Evolutionary conservation across 2,888 invertebrate genomes (phyloP), one percentile per base, ranked within the genome.

Genomic region (Acanthoscelides obtectus): DNA sequence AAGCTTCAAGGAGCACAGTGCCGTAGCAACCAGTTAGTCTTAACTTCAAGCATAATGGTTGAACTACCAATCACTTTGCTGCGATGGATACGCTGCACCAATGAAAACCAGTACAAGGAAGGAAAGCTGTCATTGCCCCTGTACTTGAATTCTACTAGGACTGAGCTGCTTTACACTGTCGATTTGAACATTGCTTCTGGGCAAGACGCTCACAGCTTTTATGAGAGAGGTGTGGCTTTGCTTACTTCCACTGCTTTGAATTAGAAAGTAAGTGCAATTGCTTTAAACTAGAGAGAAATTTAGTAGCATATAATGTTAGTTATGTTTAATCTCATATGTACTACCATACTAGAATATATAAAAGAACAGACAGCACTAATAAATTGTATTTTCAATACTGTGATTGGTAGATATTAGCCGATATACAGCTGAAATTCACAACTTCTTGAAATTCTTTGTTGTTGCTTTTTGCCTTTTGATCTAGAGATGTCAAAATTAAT

Each of bases 1-100:
- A 97, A 97, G 87, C 87, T 99, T 76, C 98, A 99, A 88, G 99
- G 99, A 71, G 99, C 99, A 45, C 94, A 95, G 75, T 97, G 97
- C 82, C 92, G 94, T 83, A 94, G 94, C 83, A 97, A 97, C 84
- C 93, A 95, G 76, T 89, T 99, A 71, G 89, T 95, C 73, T 88
- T 99, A 76, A 95, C 97, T 21, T 95, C 97, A 67, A 96, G 96
- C 73, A 98, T 99, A 77, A 95, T 97, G 91, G 95, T 95, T 77
- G 98, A 98, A 84, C 87, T 99, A 77, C 95, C 96, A 0, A 89
- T 95, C 69, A 96, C 96, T 20, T 90, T 94, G 79, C 89, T 99
- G 72, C 91, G 94, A 76, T 99, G 99, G 99, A 89, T 94, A 72
- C 78, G 84, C 72, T 78, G 82, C 17, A 80, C 78, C 22, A 80